Evolutionary conservation across 2,888 invertebrate genomes (phyloP).

Genomic region (Cataglyphis altisquamis): DNA sequence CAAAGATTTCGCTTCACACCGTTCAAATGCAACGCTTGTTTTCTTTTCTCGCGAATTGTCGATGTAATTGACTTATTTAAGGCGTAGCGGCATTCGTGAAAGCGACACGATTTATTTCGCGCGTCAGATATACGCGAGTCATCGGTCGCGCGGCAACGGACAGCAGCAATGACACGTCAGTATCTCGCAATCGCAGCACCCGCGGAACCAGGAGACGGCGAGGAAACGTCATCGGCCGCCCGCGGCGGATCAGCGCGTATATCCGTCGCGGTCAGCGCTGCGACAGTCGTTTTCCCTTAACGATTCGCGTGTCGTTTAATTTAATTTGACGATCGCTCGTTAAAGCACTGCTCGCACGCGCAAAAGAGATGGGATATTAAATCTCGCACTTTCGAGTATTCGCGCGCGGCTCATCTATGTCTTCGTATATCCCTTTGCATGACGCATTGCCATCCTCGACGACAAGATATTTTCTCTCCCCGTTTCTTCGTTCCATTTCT

Average conservation of each 20-base stretch:
- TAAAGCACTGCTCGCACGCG: conserved; percentile 73
- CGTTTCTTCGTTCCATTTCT: conserved; percentile 23
- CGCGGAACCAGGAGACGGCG: neutral
- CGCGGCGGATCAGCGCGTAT: conserved; percentile 66
- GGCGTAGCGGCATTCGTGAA: conserved; percentile 38
- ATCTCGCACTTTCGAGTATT: conserved; percentile 73
- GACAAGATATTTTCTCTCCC: conserved; percentile 8
- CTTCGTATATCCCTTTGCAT: neutral
- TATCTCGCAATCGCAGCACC: conserved; percentile 53
- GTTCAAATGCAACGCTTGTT: conserved; percentile 13
- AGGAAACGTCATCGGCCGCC: conserved; percentile 44
- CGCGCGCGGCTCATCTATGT: conserved; percentile 8
- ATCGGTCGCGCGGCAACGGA: conserved; percentile 47
- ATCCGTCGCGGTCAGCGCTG: conserved; percentile 66
- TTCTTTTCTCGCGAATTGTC: conserved; percentile 16
- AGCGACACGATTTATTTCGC: conserved; percentile 49
- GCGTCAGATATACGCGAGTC: conserved; percentile 49
- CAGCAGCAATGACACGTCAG: conserved; percentile 58
- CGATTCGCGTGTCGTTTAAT: conserved; percentile 83
- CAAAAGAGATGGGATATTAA: conserved; percentile 71
- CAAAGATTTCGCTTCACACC: neutral
- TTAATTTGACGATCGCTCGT: conserved; percentile 84
- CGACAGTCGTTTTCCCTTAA: conserved; percentile 72
- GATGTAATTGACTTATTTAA: conserved; percentile 62
- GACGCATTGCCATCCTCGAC: conserved; percentile 6